phyloP scores from a whole-genome alignment of 2,797 vertebrate genomes.

The Sphaeramia orbicularis region DNA sequence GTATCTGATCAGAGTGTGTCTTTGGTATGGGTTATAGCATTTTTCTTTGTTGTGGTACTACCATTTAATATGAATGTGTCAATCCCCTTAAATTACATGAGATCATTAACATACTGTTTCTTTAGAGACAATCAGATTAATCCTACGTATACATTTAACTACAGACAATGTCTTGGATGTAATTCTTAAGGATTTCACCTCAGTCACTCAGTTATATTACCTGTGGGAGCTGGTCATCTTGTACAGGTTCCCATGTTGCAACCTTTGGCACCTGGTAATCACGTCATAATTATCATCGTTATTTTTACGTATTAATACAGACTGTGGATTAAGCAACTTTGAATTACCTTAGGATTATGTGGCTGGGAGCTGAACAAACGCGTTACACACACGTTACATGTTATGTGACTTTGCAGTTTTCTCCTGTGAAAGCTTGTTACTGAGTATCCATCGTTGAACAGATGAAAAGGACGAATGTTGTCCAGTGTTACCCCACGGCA shows the following conservation, averaged over 20 bases:
- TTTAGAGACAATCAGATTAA: too few relatives aligned
- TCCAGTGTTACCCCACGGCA: not conserved
- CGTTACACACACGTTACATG: not conserved
- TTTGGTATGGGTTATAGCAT: not conserved
- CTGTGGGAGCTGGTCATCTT: conserved; percentile 75
- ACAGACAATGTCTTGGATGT: too few relatives aligned
- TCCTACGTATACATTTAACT: too few relatives aligned
- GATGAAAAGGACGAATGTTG: not conserved
- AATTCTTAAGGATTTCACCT: too few relatives aligned
- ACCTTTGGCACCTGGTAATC: conserved; percentile 77
- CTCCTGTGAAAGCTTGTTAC: not conserved
- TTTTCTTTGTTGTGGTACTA: too few relatives aligned
- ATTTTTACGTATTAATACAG: too few relatives aligned
- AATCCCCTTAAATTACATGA: too few relatives aligned
- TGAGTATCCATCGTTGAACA: not conserved
- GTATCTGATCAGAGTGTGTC: too few relatives aligned
- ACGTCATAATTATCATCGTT: too few relatives aligned
- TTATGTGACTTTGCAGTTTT: not conserved
- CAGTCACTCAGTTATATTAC: conserved; percentile 57
- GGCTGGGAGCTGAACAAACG: conserved; percentile 38
- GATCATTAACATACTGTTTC: too few relatives aligned
- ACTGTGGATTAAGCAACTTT: not conserved
- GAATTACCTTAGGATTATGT: conserved; percentile 74
- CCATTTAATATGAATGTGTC: too few relatives aligned
- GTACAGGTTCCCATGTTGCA: conserved; percentile 79